Base-by-base conservation (phyloP, 2,888 invertebrate genomes). In the Cryptus viduatorius region DNA sequence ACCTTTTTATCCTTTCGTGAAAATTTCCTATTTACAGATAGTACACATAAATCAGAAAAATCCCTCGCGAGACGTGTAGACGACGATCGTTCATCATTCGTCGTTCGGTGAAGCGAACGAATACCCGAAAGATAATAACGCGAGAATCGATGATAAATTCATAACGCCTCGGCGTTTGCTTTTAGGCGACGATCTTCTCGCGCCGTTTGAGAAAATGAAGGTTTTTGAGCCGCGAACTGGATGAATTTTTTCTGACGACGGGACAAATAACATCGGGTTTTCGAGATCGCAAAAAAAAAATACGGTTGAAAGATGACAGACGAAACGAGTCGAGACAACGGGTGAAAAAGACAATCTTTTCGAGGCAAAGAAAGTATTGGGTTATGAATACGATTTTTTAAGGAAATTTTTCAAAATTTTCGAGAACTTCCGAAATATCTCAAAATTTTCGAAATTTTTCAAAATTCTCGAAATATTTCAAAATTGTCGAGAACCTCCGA, bases 121-220 rank as follows among this genome's bases (percentile, higher is more conserved):
- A 65, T 37, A n/a, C 14, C 16, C 14, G 64, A n/a, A 65, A 65
- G 64, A 65, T 65, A 65, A 42, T 65, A 65, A n/a, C 31, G 16
- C 10, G 50, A 7, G 50, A 50, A 50, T 50, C 37, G 64, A 42
- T 65, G 64, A 65, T 65, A 65, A 65, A 65, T 65, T 65, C 10
- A 42, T 65, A 16, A 65, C 64, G 42, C 37, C 37, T n/a, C 64
- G 14, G n/a, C 64, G n/a, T 4, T n/a, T n/a, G 37, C 37, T 5
- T 37, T 1, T 37, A 7, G 37, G 37, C 7, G 37, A 42, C 42
- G 8, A 65, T 64, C 64, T n/a, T 29, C 4, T 29, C 64, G 64
- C 37, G 64, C 8, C 16, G n/a, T 4, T 37, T 64, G 64, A 14
- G 14, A 37, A n/a, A n/a, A 16, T 16, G 14, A 37, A 37, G 37